Evolutionary conservation across 2,113 vertebrate genomes (phyloP).

Genomic region (Perca schrenkii): DNA sequence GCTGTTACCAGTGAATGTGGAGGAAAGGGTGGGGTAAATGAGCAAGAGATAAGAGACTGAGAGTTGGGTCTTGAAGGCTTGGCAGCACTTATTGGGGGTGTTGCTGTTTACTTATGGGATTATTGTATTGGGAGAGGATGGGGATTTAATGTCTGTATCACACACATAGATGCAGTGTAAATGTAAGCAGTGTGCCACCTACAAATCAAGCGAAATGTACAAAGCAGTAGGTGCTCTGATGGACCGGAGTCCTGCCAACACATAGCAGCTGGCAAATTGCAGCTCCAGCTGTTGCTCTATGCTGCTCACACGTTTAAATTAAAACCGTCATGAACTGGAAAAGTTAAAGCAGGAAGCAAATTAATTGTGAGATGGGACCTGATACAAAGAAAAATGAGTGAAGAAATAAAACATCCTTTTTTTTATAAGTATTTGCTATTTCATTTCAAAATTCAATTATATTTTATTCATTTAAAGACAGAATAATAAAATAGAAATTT

Average conservation of each 20-base stretch:
- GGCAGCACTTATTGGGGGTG: slow-evolving; percentile 7
- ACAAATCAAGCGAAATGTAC: too few relatives aligned
- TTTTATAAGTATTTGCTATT: neutral
- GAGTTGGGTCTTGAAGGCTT: slow-evolving; percentile 3
- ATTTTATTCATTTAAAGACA: neutral
- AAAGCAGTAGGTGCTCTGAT: too few relatives aligned
- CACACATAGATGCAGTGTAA: neutral
- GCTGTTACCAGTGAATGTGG: slow-evolving; percentile 54
- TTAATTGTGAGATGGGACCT: neutral
- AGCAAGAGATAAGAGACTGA: slow-evolving; percentile 60
- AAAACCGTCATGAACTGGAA: slow-evolving; percentile 5
- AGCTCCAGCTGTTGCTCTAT: neutral
- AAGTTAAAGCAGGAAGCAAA: neutral
- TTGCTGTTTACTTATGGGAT: slow-evolving; percentile 71
- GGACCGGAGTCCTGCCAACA: neutral
- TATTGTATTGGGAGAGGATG: slow-evolving; percentile 58
- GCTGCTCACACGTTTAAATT: neutral
- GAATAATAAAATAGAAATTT: neutral
- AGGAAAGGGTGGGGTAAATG: slow-evolving; percentile 61
- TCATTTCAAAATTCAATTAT: neutral
- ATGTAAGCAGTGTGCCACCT: too few relatives aligned
- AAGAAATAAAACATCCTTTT: neutral
- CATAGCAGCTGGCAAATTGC: neutral
- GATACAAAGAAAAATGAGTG: neutral
- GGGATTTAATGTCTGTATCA: slow-evolving; percentile 30